A percentile compares a stretch with the other conserved stretches of the same genome.
Conservation (phyloP, 1,140 invertebrate species). For the Oryctes rhinoceros region DNA sequence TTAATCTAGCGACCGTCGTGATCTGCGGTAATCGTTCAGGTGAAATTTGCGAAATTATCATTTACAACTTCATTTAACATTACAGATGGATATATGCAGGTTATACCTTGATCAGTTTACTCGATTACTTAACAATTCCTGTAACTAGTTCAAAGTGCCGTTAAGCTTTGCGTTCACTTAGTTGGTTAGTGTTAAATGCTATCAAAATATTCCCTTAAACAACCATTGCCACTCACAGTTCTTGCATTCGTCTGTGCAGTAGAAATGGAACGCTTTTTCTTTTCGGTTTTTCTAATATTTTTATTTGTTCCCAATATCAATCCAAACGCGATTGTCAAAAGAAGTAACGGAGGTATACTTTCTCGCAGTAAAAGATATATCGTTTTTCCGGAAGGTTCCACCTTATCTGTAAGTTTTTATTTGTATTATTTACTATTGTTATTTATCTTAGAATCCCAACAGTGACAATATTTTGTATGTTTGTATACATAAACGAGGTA, state of each 20-base stretch:
- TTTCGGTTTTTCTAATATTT: slow-evolving; percentile 7
- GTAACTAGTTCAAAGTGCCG: background rate
- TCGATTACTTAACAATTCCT: background rate
- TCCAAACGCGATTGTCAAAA: background rate
- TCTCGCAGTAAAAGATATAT: slow-evolving; percentile 71
- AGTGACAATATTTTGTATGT: too few relatives aligned
- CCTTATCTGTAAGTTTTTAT: slow-evolving; percentile 71
- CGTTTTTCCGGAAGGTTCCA: slow-evolving; percentile 76
- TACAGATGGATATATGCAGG: too few relatives aligned
- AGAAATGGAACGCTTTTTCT: background rate
- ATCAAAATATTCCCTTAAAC: slow-evolving; percentile 2
- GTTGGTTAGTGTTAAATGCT: background rate
- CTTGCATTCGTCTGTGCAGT: background rate
- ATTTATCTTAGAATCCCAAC: background rate
- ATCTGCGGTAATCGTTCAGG: too few relatives aligned
- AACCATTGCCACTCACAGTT: background rate
- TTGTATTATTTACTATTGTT: slow-evolving; percentile 26
- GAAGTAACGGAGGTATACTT: background rate
- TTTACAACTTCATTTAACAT: too few relatives aligned
- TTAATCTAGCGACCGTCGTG: too few relatives aligned
- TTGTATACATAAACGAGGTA: too few relatives aligned
- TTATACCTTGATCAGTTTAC: slow-evolving; percentile 3
- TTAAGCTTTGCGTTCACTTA: background rate
- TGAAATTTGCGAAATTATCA: too few relatives aligned
- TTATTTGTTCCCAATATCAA: slow-evolving; percentile 7